A percentile compares a stretch with the other conserved stretches of the same genome.
These are phyloP conservation scores for Cephus cinctus DNA, from an alignment of 1,140 invertebrate species.

Conservation along the genomic window DNA sequence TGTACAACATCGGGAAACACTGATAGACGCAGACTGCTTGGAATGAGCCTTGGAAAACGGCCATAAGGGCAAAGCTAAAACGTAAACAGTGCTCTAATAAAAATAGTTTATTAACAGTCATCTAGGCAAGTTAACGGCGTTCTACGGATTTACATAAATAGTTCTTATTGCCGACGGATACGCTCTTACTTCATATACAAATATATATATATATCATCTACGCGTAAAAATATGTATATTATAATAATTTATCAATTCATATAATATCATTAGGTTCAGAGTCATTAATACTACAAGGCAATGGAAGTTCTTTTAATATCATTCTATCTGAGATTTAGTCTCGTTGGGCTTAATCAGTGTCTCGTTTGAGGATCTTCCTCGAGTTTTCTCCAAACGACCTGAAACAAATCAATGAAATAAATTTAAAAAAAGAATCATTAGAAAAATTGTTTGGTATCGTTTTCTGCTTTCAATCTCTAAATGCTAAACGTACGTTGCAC, in stretches of 20 bases:
- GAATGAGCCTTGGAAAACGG: conserved; percentile 3
- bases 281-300: no score
- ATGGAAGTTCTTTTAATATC: no score
- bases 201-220: conserved; percentile 21
- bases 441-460: no score
- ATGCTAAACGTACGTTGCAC: conserved; percentile 79
- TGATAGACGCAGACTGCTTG: background rate
- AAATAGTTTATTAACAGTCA: conserved; percentile 43
- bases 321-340: no score
- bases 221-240: conserved; percentile 25
- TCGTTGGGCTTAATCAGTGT: conserved; percentile 46
- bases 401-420: no score
- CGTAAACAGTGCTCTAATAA: conserved; percentile 22
- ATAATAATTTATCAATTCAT: no score
- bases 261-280: no score
- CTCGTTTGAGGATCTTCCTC: conserved; percentile 64
- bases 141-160: conserved; percentile 35
- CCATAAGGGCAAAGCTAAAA: conserved; percentile 16
- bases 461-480: no score
- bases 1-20: background rate
- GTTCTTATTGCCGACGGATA: conserved; percentile 17
- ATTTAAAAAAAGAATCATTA: no score
- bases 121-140: conserved; percentile 26
- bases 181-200: conserved; percentile 19
- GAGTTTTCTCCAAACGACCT: conserved; percentile 71